These are phyloP conservation scores for Pheucticus melanocephalus DNA, from an alignment of 2,113 vertebrate species.

Conservation along the genomic window DNA sequence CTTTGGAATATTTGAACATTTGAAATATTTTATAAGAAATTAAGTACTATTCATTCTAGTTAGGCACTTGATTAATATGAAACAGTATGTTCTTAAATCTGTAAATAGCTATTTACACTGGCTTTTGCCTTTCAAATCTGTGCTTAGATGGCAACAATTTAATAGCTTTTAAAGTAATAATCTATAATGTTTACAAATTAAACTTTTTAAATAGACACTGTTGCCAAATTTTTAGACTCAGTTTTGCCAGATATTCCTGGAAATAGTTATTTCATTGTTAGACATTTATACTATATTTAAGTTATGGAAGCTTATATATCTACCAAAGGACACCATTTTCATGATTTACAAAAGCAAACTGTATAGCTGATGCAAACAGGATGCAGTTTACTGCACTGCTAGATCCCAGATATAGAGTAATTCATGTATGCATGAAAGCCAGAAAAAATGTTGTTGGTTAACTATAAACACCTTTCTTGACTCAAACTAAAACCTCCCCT, in stretches of 20 bases:
- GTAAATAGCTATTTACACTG: conserved; percentile 67
- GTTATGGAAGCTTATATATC: conserved; percentile 58
- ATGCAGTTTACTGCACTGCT: conserved; percentile 65
- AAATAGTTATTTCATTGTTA: conserved; percentile 55
- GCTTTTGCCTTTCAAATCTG: conserved; percentile 60
- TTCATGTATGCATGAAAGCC: conserved; percentile 69
- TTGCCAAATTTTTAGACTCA: conserved; percentile 63
- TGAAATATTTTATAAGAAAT: conserved; percentile 67
- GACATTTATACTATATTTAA: conserved; percentile 69
- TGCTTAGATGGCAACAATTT: conserved; percentile 57
- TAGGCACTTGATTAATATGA: conserved; percentile 46
- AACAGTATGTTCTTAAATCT: conserved; percentile 61
- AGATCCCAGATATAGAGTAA: conserved; percentile 58
- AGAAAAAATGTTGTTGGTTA: conserved; percentile 43
- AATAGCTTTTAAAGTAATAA: conserved; percentile 67
- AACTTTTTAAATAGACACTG: conserved; percentile 50
- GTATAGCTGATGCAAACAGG: conserved; percentile 65
- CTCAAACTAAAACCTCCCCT: conserved; percentile 30
- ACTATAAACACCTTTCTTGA: conserved; percentile 59
- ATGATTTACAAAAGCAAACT: conserved; percentile 61
- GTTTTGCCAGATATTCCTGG: conserved; percentile 45
- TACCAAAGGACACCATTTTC: conserved; percentile 76
- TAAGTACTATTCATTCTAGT: conserved; percentile 44
- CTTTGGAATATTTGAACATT: background rate
- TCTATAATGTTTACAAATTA: conserved; percentile 68